Conservation (phyloP, 2,113 vertebrate species). For the Pristiophorus japonicus region DNA sequence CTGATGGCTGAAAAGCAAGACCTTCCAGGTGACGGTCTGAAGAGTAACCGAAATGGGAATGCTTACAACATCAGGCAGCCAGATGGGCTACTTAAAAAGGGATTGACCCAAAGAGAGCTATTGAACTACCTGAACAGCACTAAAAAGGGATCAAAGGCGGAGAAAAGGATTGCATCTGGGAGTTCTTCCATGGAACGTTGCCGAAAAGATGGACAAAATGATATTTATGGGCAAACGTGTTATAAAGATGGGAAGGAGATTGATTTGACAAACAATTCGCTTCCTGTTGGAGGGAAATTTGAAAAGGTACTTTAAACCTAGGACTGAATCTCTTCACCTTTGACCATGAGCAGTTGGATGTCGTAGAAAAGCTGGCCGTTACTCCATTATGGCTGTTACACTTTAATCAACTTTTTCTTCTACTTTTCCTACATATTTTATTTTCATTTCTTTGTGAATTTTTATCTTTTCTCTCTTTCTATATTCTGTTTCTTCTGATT, state of each 20-base stretch:
- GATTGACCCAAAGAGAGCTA: conserved; percentile 79
- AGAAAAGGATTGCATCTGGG: conserved; percentile 59
- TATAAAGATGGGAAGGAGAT: conserved; percentile 74
- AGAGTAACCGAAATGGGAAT: conserved; percentile 57
- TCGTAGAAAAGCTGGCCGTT: background rate
- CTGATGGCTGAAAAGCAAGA: conserved; percentile 82
- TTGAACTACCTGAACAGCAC: conserved; percentile 86
- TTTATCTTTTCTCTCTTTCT: background rate
- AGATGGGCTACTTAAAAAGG: conserved; percentile 78
- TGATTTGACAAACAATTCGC: conserved; percentile 83
- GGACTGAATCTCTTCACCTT: background rate
- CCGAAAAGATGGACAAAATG: conserved; percentile 62
- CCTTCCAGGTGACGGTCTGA: conserved; percentile 64
- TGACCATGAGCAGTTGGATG: background rate
- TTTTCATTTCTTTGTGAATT: background rate
- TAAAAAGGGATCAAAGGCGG: conserved; percentile 72
- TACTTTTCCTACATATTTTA: background rate
- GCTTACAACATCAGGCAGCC: conserved; percentile 70
- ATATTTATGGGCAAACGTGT: conserved; percentile 70
- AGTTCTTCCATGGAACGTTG: conserved; percentile 61
- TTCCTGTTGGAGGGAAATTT: conserved; percentile 80
- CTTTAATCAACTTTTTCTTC: background rate
- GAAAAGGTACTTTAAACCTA: conserved; percentile 70
- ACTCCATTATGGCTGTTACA: background rate
- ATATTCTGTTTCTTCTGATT: background rate